Base-by-base conservation (phyloP, 2,113 vertebrate genomes). In the Psettodes erumei region DNA sequence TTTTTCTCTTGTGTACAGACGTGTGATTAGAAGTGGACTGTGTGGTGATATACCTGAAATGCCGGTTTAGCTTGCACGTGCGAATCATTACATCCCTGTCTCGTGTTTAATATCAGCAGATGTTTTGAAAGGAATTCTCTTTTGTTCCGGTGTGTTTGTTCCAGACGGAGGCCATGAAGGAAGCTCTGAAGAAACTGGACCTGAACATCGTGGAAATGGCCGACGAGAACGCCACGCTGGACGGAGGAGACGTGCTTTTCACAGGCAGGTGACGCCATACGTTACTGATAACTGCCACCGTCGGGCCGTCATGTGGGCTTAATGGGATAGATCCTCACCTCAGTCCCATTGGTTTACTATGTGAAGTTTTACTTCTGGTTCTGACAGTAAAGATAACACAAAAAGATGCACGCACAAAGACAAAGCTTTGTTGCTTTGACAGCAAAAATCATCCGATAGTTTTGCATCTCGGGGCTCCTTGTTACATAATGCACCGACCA, bases 171-270 rank as follows among this genome's bases (percentile, higher is more conserved):
- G 92, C 90, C 63, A 95, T 98, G 94, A 97, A 94, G 90, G 89
- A 55, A 65, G 95, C 89, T 4, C 83, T 99, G 81, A 92, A 94
- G 86, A 93, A 95, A 40, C 94, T 99, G 78, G 94, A 95, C 67
- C 92, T 99, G 86, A 98, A 98, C 69, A 92, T 98, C 27, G 94
- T 99, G 55, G 97, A 98, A 84, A 99, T 99, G 96, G 93, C 90
- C 4, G 97, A 99, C 50, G 96, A 99, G 88, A 95, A 93, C 0
- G 98, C 98, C 43, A 97, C 95, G 3, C 91, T 99, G 87, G 98
- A 99, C 48, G 98, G 98, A 64, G 98, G 98, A 81, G 98, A 99
- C 0, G 97, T 99, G 81, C 94, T 99, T 76, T 99, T 99, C 83
- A 99, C 98, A 93, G 98, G 98, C 99, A 93, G 19, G 27, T 55